phyloP scores from a whole-genome alignment of 2,113 vertebrate genomes.

The Sprattus sprattus region DNA sequence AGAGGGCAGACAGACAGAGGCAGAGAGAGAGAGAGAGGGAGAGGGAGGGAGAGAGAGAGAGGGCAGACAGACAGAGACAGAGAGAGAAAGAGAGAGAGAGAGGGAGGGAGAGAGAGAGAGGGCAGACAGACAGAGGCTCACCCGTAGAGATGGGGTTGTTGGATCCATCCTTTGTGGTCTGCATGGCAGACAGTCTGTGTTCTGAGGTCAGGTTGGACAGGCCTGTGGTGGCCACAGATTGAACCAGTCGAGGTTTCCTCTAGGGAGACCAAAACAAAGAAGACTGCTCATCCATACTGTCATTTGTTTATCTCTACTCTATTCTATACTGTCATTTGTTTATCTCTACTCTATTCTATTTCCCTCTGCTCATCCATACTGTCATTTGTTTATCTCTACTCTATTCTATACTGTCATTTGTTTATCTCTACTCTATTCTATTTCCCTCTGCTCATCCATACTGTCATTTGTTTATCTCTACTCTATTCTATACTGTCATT shows the following conservation, averaged over 20 bases:
- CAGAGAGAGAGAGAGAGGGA: neutral
- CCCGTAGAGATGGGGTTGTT: slow-evolving; percentile 84
- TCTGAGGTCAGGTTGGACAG: slow-evolving; percentile 62
- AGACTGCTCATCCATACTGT: neutral
- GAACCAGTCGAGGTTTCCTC: slow-evolving; percentile 77
- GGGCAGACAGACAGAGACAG: neutral
- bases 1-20: too few relatives aligned
- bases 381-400: neutral
- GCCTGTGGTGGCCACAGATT: slow-evolving; percentile 61
- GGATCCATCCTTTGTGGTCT: slow-evolving; percentile 66
- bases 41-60: neutral
- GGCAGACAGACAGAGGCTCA: slow-evolving; percentile 49
- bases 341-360: neutral
- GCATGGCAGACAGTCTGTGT: slow-evolving; percentile 62
- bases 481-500: too few relatives aligned
- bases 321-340: neutral
- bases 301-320: neutral
- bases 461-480: too few relatives aligned
- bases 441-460: too few relatives aligned
- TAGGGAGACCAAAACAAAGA: slow-evolving; percentile 55
- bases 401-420: too few relatives aligned
- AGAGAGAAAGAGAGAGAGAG: neutral
- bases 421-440: too few relatives aligned
- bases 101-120: neutral
- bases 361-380: neutral